Base-by-base conservation (phyloP, 2,888 invertebrate genomes). In the Limnephilus lunatus region DNA sequence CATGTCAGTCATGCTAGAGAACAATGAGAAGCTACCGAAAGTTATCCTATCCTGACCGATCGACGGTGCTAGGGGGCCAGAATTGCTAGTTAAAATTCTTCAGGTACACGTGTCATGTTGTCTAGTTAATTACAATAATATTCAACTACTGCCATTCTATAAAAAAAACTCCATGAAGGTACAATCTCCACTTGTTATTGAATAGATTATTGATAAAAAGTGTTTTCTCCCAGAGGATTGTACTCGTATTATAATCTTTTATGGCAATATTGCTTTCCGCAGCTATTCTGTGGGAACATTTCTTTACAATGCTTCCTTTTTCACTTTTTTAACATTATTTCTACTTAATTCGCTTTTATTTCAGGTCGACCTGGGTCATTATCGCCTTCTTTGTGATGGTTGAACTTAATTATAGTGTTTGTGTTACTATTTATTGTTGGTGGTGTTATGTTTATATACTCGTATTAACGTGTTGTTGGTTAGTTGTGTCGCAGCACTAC, bases 401-500 rank as follows among this genome's bases (percentile, higher is more conserved):
- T 68, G 25, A 68, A 68, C 7, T 68, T n/a, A 25, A 48, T 82
- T 90, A 39, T 81, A 80, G 32, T 32, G n/a, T 90, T 85, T 35
- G 19, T 68, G 25, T 68, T 68, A 88, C 81, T 25, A 48, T 87
- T 39, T 48, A 15, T 82, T 81, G 31, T 81, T 87, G n/a, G 35
- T 87, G 48, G 25, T 91, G n/a, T 12, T 35, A 14, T 32, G 35
- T n/a, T 86, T 48, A n/a, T 48, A 39, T 44, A n/a, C n/a, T n/a
- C n/a, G n/a, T n/a, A 35, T 39, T 83, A 83, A 83, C 94, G 44
- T 44, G 19, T 85, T 90, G 32, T 90, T 82, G 48, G 35, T 68
- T 95, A 98, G 98, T 98, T 95, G 98, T 98, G 94, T 96, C 98
- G 93, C 98, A 98, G 95, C 97, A 97, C 94, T 98, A 98, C 95